These are phyloP conservation scores for Thyatira batis DNA, from an alignment of 2,888 invertebrate species.

Conservation along the genomic window DNA sequence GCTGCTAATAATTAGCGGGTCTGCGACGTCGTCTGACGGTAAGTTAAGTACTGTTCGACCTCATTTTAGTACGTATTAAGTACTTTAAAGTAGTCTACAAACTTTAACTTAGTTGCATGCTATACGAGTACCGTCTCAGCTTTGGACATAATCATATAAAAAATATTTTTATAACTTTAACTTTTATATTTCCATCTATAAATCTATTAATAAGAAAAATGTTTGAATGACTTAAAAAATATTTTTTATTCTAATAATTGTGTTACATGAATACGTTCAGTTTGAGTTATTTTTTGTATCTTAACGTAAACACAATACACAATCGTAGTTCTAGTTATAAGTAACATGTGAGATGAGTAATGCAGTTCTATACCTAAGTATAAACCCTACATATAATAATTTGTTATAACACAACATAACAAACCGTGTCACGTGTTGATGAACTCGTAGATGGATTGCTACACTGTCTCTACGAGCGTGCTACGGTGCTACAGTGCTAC, in stretches of 20 bases:
- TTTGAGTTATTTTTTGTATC: too few species aligned
- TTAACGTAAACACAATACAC: not conserved
- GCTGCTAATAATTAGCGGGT: constrained; percentile 55
- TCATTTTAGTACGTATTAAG: constrained; percentile 8
- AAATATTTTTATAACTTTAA: too few species aligned
- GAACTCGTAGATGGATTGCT: not conserved
- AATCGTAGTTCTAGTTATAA: too few species aligned
- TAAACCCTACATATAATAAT: too few species aligned
- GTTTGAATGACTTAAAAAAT: too few species aligned
- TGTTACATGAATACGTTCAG: too few species aligned
- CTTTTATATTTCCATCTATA: too few species aligned
- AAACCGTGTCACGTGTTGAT: not conserved
- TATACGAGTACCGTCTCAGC: too few species aligned
- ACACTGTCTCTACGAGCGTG: not conserved
- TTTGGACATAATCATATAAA: too few species aligned
- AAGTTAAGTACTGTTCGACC: constrained; percentile 40
- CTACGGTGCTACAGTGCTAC: not conserved
- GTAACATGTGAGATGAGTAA: not conserved
- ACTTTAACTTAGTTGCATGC: not conserved
- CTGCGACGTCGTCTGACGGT: constrained; percentile 67
- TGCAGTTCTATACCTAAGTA: not conserved
- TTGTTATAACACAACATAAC: not conserved
- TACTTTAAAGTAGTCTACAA: not conserved
- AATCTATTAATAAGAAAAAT: too few species aligned
- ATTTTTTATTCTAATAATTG: too few species aligned